These are phyloP conservation scores for Ptilorrhoa leucosticta DNA, from an alignment of 2,113 vertebrate species.

Conservation along the genomic window DNA sequence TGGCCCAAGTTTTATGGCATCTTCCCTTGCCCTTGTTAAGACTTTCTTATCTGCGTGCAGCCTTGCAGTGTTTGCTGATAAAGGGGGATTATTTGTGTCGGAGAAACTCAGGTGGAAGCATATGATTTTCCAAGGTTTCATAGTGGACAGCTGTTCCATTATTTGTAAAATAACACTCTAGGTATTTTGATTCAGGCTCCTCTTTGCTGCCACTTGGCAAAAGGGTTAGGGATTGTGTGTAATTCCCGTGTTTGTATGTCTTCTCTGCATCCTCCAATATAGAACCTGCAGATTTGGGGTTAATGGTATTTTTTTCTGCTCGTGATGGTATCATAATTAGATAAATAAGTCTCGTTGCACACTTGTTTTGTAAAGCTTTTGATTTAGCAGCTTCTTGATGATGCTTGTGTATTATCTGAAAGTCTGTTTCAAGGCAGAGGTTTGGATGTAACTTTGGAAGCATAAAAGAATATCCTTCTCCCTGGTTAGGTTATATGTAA, in stretches of 20 bases:
- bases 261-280: background rate
- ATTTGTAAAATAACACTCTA: background rate
- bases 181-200: background rate
- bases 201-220: background rate
- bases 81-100: background rate
- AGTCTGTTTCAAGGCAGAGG: background rate
- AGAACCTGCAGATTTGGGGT: background rate
- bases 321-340: background rate
- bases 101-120: background rate
- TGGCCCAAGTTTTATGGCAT: background rate
- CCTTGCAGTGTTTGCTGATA: background rate
- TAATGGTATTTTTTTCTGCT: background rate
- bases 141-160: background rate
- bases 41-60: background rate
- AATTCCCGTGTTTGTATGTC: background rate
- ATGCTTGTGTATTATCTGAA: background rate
- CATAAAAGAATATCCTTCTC: background rate
- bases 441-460: background rate
- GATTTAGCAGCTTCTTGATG: background rate
- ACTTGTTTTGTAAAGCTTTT: background rate
- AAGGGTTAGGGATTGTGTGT: background rate
- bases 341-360: rapidly evolving
- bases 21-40: background rate
- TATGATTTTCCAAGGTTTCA: background rate
- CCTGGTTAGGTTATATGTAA: background rate